These are phyloP conservation scores for Cyclargus thomasi DNA, from an alignment of 1,140 invertebrate genomes.

Conservation along the genomic window DNA sequence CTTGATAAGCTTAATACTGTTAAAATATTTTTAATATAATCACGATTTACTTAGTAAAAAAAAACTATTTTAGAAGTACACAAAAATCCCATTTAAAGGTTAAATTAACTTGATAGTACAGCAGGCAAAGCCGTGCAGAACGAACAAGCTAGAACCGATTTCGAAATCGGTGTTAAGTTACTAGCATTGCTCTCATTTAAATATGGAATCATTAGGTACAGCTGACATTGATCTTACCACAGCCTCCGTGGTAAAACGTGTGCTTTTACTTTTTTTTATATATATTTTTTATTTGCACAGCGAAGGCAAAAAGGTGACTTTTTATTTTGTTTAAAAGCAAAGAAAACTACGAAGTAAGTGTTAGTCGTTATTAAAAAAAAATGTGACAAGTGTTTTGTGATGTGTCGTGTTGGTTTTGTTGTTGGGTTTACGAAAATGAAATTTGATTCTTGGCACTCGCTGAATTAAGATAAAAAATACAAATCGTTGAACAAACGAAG, in stretches of 20 bases:
- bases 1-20: no score
- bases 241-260: neutral
- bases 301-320: no score
- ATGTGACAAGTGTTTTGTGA: neutral
- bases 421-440: no score
- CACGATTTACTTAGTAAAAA: no score
- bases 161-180: neutral
- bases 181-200: neutral
- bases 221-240: conserved; percentile 6
- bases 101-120: neutral
- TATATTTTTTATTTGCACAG: no score
- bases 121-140: neutral
- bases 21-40: no score
- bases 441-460: no score
- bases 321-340: no score
- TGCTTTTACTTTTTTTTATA: neutral
- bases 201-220: neutral
- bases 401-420: neutral
- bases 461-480: no score
- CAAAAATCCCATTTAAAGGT: neutral
- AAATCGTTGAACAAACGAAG: no score
- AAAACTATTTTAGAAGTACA: no score
- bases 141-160: neutral
- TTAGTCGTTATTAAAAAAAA: neutral
- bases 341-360: no score